Base-by-base conservation (phyloP, 2,113 vertebrate genomes). In the Scortum barcoo region DNA sequence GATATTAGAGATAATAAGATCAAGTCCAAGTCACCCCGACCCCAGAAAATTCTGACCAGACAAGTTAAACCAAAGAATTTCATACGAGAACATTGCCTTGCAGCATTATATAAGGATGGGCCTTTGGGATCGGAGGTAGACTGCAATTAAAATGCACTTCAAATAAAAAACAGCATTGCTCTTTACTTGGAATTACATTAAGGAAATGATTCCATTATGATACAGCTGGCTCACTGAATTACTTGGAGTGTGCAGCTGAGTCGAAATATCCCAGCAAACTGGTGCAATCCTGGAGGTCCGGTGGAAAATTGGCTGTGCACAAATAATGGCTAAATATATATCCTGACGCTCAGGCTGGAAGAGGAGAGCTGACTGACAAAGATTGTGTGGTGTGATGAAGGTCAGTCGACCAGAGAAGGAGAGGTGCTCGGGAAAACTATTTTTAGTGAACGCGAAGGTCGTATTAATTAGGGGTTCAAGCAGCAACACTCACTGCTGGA, bases 271-370 rank as follows among this genome's bases (percentile, higher is more conserved):
- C 74, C 76, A 77, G 61, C 42, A 69, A 51, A 56, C 57, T 53
- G 72, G 20, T 40, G 24, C 42, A 20, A 14, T 26, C 38, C 38
- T 40, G 28, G 73, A 66, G 62, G 30, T 76, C 66, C 62, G 33
- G 33, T 56, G 76, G 77, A 62, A 87, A 88, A 89, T 38, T 84
- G 28, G 54, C 84, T 63, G 42, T 68, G 58, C 44, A 66, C 65
- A 77, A 68, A 81, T 36, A 86, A 76, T 51, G 28, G 12, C 44
- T 79, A 51, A 36, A 84, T 71, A 76, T 71, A 67, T 28, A 60
- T 11, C 30, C 75, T 14, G 72, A 22, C 12, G 12, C 44, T 62
- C 20, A 7, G 24, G 38, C 54, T 72, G 48, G 22, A 57, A 68
- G 51, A 66, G 46, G 36, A 42, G 36, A 51, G 40, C 66, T 78